These are phyloP conservation scores for Otocyon megalotis DNA, from an alignment of 2,113 vertebrate species.

Conservation along the genomic window DNA sequence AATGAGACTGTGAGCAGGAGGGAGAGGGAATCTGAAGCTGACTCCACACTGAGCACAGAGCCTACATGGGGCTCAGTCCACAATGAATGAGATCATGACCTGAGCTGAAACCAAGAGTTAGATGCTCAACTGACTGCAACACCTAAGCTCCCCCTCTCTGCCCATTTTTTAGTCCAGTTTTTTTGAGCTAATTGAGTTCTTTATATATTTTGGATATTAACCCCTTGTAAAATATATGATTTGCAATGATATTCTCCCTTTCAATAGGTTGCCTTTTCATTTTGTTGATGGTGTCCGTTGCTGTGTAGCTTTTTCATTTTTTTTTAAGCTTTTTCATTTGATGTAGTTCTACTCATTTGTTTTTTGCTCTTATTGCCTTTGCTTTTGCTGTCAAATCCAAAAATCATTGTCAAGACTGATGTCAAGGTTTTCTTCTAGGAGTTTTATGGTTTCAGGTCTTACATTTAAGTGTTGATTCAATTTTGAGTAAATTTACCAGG, in stretches of 20 bases:
- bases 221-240: neutral
- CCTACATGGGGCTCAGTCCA: too few relatives aligned
- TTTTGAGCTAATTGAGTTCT: neutral
- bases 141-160: neutral
- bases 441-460: neutral
- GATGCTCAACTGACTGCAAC: too few relatives aligned
- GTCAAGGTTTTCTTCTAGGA: neutral
- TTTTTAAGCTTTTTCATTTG: neutral
- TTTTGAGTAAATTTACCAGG: neutral
- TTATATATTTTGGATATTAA: neutral
- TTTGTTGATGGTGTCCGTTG: neutral
- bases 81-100: too few relatives aligned
- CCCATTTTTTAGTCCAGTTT: neutral
- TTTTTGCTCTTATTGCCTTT: neutral
- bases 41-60: too few relatives aligned
- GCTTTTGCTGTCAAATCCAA: neutral
- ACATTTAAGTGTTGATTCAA: neutral
- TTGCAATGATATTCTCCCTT: neutral
- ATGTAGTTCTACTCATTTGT: neutral
- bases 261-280: neutral
- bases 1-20: too few relatives aligned
- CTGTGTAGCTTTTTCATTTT: neutral
- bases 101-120: too few relatives aligned
- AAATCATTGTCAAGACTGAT: neutral
- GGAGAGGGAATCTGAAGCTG: too few relatives aligned